Base-by-base conservation (phyloP, 1,140 invertebrate species). In the Aphelenchoides fujianensis region DNA sequence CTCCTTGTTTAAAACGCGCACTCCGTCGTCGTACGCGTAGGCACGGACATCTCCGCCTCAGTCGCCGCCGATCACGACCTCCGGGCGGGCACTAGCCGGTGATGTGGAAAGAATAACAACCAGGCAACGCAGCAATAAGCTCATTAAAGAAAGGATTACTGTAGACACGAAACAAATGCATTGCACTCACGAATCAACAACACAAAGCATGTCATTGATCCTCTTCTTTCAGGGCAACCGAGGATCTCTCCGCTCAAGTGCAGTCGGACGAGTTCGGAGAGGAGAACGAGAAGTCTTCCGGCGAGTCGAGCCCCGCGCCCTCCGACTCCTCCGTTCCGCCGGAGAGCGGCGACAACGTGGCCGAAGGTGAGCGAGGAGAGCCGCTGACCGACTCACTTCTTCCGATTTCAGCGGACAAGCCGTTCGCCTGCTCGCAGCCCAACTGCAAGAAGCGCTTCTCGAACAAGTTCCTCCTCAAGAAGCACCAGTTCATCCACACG, bases 401-500 rank as follows among this genome's bases (percentile, higher is more conserved):
- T 72, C 12, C 16, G 9, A 69, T 72, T 72, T n/a, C n/a, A 37
- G 48, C 32, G 9, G 80, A 83, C 3, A 82, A 82, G 70, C 82
- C 77, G 53, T 82, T 80, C 48, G 54, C 55, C 3, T 82, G 80
- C 59, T 54, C 64, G 7, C 78, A 80, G 32, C 34, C 57, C 5
- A 84, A 82, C 64, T 83, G 82, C 48, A 52, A 74, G 27, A 83
- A 83, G 66, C 70, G 82, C 34, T 83, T 83, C 53, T 72, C 81
- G 3, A 83, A 83, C 78, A 83, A 83, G 69, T 83, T 83, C 41
- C 69, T 83, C 19, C 66, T 83, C 12, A 83, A 83, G 48, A 83
- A 83, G 68, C 82, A 83, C 71, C 72, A 81, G 68, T 83, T 83
- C 62, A 83, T 83, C 52, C 82, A 83, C 57, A 84, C 79, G 19